A percentile compares a stretch with the other conserved stretches of the same genome.
Evolutionary conservation across 1,140 invertebrate genomes (phyloP).

Genomic region (Diorhabda elongata): DNA sequence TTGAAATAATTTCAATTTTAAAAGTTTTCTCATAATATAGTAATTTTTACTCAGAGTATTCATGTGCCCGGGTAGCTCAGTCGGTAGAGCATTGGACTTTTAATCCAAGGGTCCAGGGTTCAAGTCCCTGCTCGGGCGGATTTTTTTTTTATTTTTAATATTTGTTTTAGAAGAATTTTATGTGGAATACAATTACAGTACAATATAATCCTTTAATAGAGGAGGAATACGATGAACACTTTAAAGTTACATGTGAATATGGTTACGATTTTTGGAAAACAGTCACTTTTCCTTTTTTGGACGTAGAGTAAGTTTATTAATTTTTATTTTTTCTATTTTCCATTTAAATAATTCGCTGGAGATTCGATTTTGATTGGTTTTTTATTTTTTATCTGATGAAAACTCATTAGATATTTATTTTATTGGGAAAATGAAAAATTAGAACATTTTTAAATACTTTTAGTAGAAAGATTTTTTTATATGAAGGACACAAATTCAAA

Average conservation of each 20-base stretch:
- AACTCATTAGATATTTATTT: no score
- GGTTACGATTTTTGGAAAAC: slow-evolving; percentile 96
- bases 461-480: no score
- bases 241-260: slow-evolving; percentile 94
- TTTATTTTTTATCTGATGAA: no score
- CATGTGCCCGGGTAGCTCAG: slow-evolving; percentile 49
- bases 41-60: no score
- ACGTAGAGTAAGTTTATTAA: slow-evolving; percentile 78
- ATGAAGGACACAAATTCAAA: no score
- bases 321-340: no score
- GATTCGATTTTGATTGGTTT: no score
- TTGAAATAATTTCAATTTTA: no score
- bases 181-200: slow-evolving; percentile 94
- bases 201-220: slow-evolving; percentile 92
- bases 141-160: slow-evolving; percentile 13
- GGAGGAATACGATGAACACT: slow-evolving; percentile 92
- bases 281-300: slow-evolving; percentile 89
- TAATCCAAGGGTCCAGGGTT: slow-evolving; percentile 74
- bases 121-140: slow-evolving; percentile 72
- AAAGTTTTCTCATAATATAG: no score
- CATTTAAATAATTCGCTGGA: no score
- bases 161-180: slow-evolving; percentile 76
- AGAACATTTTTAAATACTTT: no score
- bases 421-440: no score
- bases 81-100: slow-evolving; percentile 74